Evolutionary conservation across 2,113 vertebrate genomes (phyloP), one percentile per base, ranked within the genome.

Genomic region (Ceyx cyanopectus): DNA sequence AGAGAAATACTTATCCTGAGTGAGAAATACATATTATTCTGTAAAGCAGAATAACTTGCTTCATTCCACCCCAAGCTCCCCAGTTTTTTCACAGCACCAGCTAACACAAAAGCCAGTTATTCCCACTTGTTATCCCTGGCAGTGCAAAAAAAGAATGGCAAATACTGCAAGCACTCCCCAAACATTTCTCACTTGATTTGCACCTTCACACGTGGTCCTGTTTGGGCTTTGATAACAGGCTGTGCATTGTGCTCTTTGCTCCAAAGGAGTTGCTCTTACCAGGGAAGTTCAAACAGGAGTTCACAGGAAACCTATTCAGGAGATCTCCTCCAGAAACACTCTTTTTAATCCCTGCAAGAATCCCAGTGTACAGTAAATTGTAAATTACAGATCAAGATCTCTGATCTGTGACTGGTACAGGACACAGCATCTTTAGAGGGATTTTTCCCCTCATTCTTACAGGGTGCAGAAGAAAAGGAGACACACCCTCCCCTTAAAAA

Each of bases 141-240:
- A 94, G 46, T n/a, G 85, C 81, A 92, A 93, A 81, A 82, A 92
- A 94, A 96, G 81, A 74, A 73, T 34, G 34, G 84, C 63, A 96
- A 91, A 87, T 82, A 53, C 60, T 87, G 67, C 5, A 5, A 82
- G 61, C 67, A 91, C 66, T 81, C 91, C 91, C 73, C 74, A 85
- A 87, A 79, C 84, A 70, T 91, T 93, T 95, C 91, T 91, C 90
- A 92, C 95, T 94, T 92, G 94, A 92, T 89, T 93, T 93, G 72
- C 6, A 1, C 81, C 56, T 93, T 94, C 81, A 89, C 81, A 92
- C 84, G 56, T 62, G 78, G 81, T 37, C 90, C 46, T 77, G 69
- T 80, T 94, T 92, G 89, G 89, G 81, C 57, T 83, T 70, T 93
- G 88, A 91, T 96, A 96, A 92, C 95, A 96, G 89, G 32, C 81